Evolutionary conservation across 2,113 vertebrate genomes (phyloP).

Genomic region (Spea multiplicata): DNA sequence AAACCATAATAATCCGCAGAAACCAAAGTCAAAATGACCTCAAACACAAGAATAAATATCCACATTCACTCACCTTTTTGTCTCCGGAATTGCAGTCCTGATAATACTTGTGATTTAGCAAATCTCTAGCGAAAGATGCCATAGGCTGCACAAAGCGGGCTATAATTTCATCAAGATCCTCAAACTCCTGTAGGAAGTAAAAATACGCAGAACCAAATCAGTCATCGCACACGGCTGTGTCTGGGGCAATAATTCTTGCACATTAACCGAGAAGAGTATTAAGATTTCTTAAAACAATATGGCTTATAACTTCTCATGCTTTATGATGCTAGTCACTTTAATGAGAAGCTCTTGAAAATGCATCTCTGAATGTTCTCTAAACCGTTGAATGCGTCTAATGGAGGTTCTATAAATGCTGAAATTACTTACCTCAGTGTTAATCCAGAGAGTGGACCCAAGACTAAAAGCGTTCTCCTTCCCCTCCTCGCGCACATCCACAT

Average conservation of each 20-base stretch:
- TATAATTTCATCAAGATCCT: constrained; percentile 97
- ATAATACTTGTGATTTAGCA: constrained; percentile 94
- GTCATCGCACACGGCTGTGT: neutral
- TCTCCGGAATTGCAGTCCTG: constrained; percentile 86
- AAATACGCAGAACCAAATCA: neutral
- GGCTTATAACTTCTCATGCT: too few relatives aligned
- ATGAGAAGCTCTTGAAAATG: too few relatives aligned
- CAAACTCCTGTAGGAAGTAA: constrained; percentile 82
- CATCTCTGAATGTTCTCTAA: too few relatives aligned
- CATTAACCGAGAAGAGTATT: neutral
- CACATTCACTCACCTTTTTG: constrained; percentile 76
- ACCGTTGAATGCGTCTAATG: neutral
- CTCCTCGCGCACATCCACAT: constrained; percentile 92
- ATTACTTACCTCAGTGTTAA: constrained; percentile 83
- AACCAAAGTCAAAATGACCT: too few relatives aligned
- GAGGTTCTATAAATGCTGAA: neutral
- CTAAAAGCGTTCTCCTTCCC: constrained; percentile 99
- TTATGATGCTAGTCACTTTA: too few relatives aligned
- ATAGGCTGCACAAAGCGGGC: constrained; percentile 96
- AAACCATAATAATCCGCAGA: too few relatives aligned
- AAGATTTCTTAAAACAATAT: neutral
- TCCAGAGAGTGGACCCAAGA: constrained; percentile 93
- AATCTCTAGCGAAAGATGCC: constrained; percentile 94
- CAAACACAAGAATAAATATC: too few relatives aligned
- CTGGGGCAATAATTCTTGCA: neutral